These are phyloP conservation scores for Ellobium chinense DNA, from an alignment of 2,888 invertebrate species.

Conservation along the genomic window DNA sequence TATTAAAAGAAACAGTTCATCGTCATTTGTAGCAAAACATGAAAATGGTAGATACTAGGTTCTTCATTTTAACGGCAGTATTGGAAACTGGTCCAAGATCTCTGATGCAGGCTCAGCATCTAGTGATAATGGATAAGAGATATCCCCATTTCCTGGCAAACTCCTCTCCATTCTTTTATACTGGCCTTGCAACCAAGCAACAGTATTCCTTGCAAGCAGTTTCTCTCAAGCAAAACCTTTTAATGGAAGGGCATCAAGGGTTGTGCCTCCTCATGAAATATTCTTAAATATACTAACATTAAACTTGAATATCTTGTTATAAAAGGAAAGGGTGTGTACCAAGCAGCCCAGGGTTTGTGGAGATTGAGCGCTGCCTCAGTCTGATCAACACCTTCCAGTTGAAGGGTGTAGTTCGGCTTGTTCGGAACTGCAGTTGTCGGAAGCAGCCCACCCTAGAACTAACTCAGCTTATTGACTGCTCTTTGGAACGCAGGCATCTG, in stretches of 20 bases:
- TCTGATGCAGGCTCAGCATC: background rate
- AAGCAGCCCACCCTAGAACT: background rate
- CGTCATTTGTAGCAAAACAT: no score
- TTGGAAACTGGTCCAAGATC: background rate
- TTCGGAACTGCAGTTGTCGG: background rate
- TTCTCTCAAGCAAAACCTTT: background rate
- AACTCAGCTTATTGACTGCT: background rate
- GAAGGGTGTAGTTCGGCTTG: background rate
- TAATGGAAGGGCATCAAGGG: background rate
- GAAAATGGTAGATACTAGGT: no score
- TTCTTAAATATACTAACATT: no score
- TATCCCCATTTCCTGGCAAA: background rate
- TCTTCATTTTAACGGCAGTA: no score
- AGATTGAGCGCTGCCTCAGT: background rate
- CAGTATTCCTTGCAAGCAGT: background rate
- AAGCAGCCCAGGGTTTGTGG: background rate
- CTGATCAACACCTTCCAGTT: background rate
- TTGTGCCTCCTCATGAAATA: no score
- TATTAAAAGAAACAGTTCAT: no score
- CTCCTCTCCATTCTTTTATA: background rate
- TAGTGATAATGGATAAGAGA: background rate
- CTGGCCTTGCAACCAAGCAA: background rate
- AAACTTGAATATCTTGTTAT: no score
- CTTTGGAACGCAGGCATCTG: background rate
- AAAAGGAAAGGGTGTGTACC: background rate